Evolutionary conservation across 2,113 vertebrate genomes (phyloP).

Genomic region (Thryonomys swinderianus): DNA sequence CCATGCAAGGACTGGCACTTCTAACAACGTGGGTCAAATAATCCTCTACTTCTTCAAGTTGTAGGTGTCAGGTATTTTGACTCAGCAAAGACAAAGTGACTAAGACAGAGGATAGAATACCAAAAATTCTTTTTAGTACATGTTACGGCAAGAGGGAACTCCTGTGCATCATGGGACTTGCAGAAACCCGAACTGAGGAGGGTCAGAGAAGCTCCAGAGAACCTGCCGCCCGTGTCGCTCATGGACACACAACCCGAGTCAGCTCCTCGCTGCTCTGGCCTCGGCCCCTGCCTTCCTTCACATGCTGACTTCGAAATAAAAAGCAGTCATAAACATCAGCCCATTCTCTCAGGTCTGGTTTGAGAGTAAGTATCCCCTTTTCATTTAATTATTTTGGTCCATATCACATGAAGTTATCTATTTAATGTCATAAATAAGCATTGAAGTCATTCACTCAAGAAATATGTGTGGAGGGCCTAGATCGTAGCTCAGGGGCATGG

Average conservation of each 20-base stretch:
- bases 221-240: background rate
- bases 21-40: background rate
- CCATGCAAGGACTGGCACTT: background rate
- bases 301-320: background rate
- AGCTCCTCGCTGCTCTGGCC: background rate
- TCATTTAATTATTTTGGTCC: background rate
- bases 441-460: background rate
- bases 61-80: background rate
- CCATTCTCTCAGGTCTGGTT: background rate
- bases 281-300: background rate
- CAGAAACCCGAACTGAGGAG: background rate
- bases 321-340: background rate
- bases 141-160: background rate
- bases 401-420: background rate
- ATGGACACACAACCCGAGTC: background rate
- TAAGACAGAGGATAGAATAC: background rate
- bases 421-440: background rate
- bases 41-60: background rate
- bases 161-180: background rate
- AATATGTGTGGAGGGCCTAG: background rate
- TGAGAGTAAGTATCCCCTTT: constrained; percentile 3
- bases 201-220: background rate
- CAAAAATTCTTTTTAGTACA: background rate
- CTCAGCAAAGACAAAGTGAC: background rate
- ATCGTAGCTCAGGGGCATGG: too few relatives aligned